Percentiles rank a stretch among this genome's conserved stretches.
Evolutionary conservation across 1,140 invertebrate genomes (phyloP).

Genomic region (Pectinophora gossypiella): DNA sequence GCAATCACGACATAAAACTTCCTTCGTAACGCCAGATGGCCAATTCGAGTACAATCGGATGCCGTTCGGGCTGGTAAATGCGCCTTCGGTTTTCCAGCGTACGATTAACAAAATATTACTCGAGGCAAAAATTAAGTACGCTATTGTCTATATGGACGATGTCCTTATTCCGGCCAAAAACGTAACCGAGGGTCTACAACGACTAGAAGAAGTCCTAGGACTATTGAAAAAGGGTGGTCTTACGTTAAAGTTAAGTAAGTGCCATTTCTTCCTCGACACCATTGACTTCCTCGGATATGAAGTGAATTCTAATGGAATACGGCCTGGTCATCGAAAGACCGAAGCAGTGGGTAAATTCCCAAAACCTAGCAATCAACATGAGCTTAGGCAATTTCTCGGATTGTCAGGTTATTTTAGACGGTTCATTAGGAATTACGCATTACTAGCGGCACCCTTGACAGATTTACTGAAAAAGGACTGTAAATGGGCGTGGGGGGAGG

Average conservation of each 20-base stretch:
- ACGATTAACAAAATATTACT: slow-evolving; percentile 1
- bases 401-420: slow-evolving; percentile 18
- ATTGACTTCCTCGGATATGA: not conserved
- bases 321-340: not conserved
- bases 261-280: not conserved
- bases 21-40: not conserved
- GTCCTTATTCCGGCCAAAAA: not conserved
- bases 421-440: slow-evolving; percentile 33
- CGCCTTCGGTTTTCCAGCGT: not conserved
- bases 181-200: not conserved
- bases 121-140: not conserved
- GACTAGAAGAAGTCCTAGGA: not conserved
- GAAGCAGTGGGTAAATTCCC: not conserved
- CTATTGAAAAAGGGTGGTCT: not conserved
- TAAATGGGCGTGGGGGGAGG: slow-evolving; percentile 28
- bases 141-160: slow-evolving; percentile 1
- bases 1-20: not conserved
- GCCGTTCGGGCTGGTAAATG: not conserved
- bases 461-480: slow-evolving; percentile 30
- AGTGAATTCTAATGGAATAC: not conserved
- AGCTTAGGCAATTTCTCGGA: not conserved
- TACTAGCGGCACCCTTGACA: slow-evolving; percentile 27
- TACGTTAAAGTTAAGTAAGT: not conserved
- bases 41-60: not conserved
- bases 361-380: not conserved